Evolutionary conservation across 2,113 vertebrate species (phyloP).

Genomic region (Cavia porcellus): DNA sequence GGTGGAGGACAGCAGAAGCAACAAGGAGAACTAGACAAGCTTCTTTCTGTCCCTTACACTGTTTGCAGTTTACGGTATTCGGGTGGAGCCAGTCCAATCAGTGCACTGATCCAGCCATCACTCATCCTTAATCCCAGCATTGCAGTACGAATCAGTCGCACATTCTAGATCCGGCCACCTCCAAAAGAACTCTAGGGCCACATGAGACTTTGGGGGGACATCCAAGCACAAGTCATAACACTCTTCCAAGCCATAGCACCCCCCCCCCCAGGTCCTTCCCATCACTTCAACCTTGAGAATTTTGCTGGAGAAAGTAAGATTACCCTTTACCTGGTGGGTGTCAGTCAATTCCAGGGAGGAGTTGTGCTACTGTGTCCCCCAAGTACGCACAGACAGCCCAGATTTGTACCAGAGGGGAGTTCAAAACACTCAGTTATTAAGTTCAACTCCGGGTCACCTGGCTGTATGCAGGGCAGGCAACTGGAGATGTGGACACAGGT

Average conservation of each 20-base stretch:
- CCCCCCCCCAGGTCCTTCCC: background rate
- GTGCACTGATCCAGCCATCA: background rate
- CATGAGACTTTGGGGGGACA: background rate
- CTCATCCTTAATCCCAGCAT: background rate
- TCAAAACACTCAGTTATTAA: too few relatives aligned
- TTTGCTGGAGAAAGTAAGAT: background rate
- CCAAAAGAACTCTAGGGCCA: background rate
- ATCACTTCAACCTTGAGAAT: background rate
- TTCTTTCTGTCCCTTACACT: background rate
- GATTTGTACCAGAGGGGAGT: background rate
- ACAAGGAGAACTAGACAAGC: background rate
- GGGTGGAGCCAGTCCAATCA: background rate
- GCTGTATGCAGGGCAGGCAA: background rate
- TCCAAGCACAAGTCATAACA: background rate
- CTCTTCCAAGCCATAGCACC: too few relatives aligned
- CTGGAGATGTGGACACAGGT: background rate
- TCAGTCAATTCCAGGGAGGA: background rate
- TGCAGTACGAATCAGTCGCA: background rate
- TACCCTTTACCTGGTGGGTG: fast-evolving
- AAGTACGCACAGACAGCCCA: fast-evolving
- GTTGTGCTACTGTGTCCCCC: background rate
- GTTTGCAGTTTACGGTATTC: background rate
- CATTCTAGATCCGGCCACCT: background rate
- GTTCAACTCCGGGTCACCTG: background rate
- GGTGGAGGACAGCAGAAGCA: background rate